Evolutionary conservation across 2,888 invertebrate species (phyloP).

Genomic region (Apantesis nais): DNA sequence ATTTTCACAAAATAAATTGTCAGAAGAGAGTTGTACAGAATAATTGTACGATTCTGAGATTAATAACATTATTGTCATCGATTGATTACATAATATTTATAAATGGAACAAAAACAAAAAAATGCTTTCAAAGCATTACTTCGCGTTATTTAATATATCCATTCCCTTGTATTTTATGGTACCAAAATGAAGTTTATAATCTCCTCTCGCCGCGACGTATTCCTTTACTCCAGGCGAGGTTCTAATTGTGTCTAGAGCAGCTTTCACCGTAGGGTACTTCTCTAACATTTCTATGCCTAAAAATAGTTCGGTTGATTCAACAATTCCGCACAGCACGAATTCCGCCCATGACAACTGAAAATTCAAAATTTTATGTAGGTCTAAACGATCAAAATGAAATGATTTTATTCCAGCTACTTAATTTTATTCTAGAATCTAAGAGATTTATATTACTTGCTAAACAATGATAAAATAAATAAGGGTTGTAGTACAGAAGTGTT

Average conservation of each 20-base stretch:
- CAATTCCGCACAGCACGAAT: conserved; percentile 68
- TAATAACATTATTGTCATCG: not conserved
- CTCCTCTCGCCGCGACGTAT: conserved; percentile 63
- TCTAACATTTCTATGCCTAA: conserved; percentile 60
- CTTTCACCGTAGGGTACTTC: conserved; percentile 61
- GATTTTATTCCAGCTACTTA: too few species aligned
- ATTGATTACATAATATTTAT: not conserved
- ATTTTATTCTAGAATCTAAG: not conserved
- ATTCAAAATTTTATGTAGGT: not conserved
- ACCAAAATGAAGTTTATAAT: conserved; percentile 36
- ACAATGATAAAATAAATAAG: too few species aligned
- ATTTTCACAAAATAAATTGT: not conserved
- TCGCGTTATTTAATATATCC: not conserved
- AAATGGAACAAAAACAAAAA: not conserved
- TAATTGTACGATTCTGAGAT: not conserved
- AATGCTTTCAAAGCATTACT: not conserved
- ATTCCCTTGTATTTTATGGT: conserved; percentile 10
- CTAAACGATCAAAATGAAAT: not conserved
- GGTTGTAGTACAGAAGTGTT: not conserved
- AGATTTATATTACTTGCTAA: too few species aligned
- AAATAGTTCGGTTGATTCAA: conserved; percentile 64
- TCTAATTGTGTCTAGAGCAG: conserved; percentile 58
- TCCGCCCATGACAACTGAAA: conserved; percentile 76
- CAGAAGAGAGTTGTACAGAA: not conserved
- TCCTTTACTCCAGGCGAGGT: conserved; percentile 69